These are phyloP conservation scores for Xenopus tropicalis DNA, from an alignment of 2,113 vertebrate genomes.

Conservation along the genomic window UCB_Xtro_10.0 CM004452.2:40620001-40620500, in stretches of 20 bases:
- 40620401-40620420: no score
- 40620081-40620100: constrained; percentile 66
- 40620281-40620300: constrained; percentile 54
- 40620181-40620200: constrained; percentile 74
- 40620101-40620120: constrained; percentile 61
- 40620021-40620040: no score
- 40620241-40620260: constrained; percentile 63
- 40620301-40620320: constrained; percentile 43
- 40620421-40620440: no score
- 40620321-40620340: constrained; percentile 57
- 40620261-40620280: constrained; percentile 63
- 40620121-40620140: constrained; percentile 68
- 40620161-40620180: constrained; percentile 68
- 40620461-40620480: no score
- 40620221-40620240: constrained; percentile 64
- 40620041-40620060: no score
- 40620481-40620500: no score
- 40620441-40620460: no score
- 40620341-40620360: not conserved
- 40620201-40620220: constrained; percentile 67
- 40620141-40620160: constrained; percentile 69
- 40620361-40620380: no score
- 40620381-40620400: not conserved
- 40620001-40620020: no score
- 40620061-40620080: constrained; percentile 32